A percentile compares a stretch with the other conserved stretches of the same genome.
Conservation (phyloP, 2,113 vertebrate genomes). For the Craseonycteris thonglongyai region DNA sequence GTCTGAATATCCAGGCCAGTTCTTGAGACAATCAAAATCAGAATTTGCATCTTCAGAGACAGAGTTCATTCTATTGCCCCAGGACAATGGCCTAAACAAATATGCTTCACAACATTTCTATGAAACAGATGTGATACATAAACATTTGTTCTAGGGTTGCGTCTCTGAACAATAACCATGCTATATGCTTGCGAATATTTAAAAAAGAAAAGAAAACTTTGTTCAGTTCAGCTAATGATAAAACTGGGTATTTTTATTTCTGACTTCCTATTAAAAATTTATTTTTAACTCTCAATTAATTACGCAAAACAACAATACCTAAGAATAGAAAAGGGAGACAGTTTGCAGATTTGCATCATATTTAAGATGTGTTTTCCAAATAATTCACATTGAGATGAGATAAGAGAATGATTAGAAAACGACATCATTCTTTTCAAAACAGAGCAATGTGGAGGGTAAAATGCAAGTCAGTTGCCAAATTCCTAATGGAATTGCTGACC, state of each 20-base stretch:
- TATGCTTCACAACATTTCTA: neutral
- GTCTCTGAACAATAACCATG: neutral
- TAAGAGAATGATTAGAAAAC: conserved; percentile 26
- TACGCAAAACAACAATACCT: neutral
- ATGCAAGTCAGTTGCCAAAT: neutral
- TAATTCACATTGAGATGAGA: conserved; percentile 29
- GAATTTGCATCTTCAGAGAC: neutral
- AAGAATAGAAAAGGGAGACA: neutral
- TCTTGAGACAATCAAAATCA: neutral
- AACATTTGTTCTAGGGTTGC: neutral
- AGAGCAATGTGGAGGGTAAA: neutral
- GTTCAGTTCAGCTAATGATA: neutral
- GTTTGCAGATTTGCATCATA: neutral
- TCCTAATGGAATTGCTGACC: neutral
- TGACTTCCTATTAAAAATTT: neutral
- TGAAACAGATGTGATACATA: neutral
- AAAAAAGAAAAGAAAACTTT: neutral
- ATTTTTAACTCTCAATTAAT: neutral
- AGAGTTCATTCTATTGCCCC: neutral
- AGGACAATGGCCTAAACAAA: neutral
- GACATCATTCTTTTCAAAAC: conserved; percentile 30
- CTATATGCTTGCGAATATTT: neutral
- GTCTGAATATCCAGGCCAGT: neutral
- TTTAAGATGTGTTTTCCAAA: conserved; percentile 19
- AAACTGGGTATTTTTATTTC: neutral